phyloP scores from a whole-genome alignment of 1,140 invertebrate species.

The Araneus ventricosus region DNA sequence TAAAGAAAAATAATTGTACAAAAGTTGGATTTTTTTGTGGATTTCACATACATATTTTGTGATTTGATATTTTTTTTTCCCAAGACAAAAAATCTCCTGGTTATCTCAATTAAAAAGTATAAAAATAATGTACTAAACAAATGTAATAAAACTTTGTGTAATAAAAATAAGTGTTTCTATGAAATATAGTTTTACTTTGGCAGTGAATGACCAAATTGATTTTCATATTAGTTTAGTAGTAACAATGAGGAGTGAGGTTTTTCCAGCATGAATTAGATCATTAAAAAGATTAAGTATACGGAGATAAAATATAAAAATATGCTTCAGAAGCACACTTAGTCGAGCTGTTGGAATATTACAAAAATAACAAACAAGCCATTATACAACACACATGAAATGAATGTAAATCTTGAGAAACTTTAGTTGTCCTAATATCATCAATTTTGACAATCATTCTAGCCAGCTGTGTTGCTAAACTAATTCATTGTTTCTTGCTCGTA shows the following conservation, averaged over 20 bases:
- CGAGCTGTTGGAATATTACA: background rate
- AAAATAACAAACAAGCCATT: background rate
- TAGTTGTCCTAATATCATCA: constrained; percentile 95
- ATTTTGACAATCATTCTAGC: constrained; percentile 99
- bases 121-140: no score
- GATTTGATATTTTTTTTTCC: no score
- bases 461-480: constrained; percentile 96
- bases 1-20: no score
- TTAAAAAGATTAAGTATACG: constrained; percentile 12
- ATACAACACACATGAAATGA: background rate
- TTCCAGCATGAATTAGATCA: background rate
- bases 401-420: constrained; percentile 16
- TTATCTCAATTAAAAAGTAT: no score
- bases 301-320: background rate
- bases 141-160: background rate
- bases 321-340: background rate
- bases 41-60: no score
- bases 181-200: background rate
- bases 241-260: background rate
- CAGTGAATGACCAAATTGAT: background rate
- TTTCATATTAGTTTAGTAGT: background rate
- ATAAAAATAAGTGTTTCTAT: background rate
- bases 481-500: constrained; percentile 98
- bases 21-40: no score
- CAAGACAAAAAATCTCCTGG: no score